phyloP scores from a whole-genome alignment of 2,888 invertebrate genomes.

The Aspidapion aeneum region DNA sequence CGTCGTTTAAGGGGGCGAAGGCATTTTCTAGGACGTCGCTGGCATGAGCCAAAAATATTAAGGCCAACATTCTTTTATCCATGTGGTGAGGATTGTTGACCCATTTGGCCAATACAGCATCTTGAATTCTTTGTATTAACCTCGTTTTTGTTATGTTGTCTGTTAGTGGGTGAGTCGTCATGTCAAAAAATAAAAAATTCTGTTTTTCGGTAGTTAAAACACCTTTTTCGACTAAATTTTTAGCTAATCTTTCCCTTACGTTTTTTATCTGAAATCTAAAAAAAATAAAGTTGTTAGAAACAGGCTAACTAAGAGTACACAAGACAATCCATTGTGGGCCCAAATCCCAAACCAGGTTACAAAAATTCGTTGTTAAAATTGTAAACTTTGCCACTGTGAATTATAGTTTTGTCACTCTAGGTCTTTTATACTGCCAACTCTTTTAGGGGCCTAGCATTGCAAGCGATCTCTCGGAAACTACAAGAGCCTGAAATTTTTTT shows the following conservation, averaged over 20 bases:
- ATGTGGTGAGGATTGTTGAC: conserved; percentile 97
- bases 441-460: too few species aligned
- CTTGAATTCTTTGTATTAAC: conserved; percentile 98
- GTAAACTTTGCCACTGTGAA: too few species aligned
- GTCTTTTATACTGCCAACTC: too few species aligned
- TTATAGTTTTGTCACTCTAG: too few species aligned
- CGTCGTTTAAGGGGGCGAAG: conserved; percentile 94
- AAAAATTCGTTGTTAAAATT: too few species aligned
- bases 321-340: too few species aligned
- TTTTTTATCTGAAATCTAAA: conserved; percentile 98
- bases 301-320: too few species aligned
- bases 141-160: conserved; percentile 94
- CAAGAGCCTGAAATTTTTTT: too few species aligned
- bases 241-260: conserved; percentile 97
- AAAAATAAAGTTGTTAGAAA: too few species aligned
- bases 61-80: conserved; percentile 90
- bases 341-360: too few species aligned
- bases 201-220: conserved; percentile 99
- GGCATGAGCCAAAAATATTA: conserved; percentile 94
- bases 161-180: conserved; percentile 99
- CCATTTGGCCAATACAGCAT: conserved; percentile 93
- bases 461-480: too few species aligned
- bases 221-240: conserved; percentile 99
- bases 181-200: conserved; percentile 98
- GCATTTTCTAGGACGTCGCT: conserved; percentile 99